A percentile compares a stretch with the other conserved stretches of the same genome.
phyloP scores from a whole-genome alignment of 2,113 vertebrate species.

The Sapajus apella region DNA sequence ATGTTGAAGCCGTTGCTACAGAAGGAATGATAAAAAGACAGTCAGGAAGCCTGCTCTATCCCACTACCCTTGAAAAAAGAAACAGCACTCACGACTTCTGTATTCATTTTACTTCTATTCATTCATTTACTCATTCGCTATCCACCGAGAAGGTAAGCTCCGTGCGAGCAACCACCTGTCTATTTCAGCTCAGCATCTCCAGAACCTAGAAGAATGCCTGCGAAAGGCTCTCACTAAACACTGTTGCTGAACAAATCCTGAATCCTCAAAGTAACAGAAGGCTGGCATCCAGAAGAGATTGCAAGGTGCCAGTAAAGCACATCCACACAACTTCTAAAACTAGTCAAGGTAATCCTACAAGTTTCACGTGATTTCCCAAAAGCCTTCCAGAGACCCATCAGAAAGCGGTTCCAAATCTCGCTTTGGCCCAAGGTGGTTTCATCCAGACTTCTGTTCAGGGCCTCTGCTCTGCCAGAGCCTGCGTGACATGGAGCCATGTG shows the following conservation, averaged over 20 bases:
- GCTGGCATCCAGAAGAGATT: neutral
- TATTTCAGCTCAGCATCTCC: neutral
- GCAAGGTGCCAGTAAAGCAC: accelerated
- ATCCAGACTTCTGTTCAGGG: accelerated
- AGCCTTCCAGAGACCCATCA: neutral
- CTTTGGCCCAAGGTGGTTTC: neutral
- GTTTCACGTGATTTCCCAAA: neutral
- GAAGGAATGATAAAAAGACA: accelerated
- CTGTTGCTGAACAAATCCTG: neutral
- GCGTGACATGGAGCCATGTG: accelerated
- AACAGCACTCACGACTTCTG: neutral
- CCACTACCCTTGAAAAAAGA: neutral
- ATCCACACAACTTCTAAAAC: accelerated
- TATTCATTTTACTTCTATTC: neutral
- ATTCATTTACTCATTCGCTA: neutral
- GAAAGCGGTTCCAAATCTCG: accelerated
- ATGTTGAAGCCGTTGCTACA: too few relatives aligned
- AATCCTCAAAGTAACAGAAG: neutral
- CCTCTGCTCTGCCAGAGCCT: neutral
- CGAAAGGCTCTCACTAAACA: neutral
- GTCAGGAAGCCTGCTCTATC: neutral
- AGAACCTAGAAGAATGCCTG: too few relatives aligned
- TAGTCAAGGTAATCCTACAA: accelerated
- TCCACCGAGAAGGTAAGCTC: neutral
- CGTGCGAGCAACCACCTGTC: accelerated